Percentiles rank a stretch among this genome's conserved stretches.
These are phyloP conservation scores for Cygnus olor DNA, from an alignment of 2,797 vertebrate genomes.

Conservation along the genomic window DNA sequence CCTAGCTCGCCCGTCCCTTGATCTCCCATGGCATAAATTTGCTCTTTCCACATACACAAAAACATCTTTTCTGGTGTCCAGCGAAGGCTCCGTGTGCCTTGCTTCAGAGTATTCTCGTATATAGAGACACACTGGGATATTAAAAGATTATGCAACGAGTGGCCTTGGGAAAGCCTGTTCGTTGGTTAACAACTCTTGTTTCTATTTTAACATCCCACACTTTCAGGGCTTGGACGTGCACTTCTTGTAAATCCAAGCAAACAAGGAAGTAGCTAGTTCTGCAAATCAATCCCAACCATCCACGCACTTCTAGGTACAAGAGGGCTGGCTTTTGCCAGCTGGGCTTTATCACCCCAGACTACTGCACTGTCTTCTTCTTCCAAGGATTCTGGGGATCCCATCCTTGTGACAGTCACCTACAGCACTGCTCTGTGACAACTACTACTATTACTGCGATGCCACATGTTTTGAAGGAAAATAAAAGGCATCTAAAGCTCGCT, in stretches of 20 bases:
- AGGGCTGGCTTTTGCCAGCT: not conserved
- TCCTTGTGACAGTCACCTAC: not conserved
- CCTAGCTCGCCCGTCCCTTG: not conserved
- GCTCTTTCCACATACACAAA: not conserved
- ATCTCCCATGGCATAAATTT: not conserved
- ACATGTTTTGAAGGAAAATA: not conserved
- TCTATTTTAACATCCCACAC: not conserved
- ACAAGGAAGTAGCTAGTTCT: constrained; percentile 5
- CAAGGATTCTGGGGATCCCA: not conserved
- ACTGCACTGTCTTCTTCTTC: not conserved
- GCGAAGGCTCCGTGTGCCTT: not conserved
- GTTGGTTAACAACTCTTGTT: not conserved
- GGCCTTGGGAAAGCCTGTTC: not conserved
- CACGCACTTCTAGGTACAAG: not conserved
- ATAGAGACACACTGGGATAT: not conserved
- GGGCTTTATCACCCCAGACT: not conserved
- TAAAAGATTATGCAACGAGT: not conserved
- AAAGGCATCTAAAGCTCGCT: not conserved
- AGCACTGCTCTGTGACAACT: not conserved
- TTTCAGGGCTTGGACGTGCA: not conserved
- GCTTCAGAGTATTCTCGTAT: not conserved
- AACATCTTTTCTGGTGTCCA: not conserved
- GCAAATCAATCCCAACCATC: not conserved
- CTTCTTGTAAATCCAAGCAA: not conserved
- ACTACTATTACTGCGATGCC: not conserved